A percentile compares a stretch with the other conserved stretches of the same genome.
Conservation (phyloP, 2,888 invertebrate genomes). For the Leptinotarsa juncta region DNA sequence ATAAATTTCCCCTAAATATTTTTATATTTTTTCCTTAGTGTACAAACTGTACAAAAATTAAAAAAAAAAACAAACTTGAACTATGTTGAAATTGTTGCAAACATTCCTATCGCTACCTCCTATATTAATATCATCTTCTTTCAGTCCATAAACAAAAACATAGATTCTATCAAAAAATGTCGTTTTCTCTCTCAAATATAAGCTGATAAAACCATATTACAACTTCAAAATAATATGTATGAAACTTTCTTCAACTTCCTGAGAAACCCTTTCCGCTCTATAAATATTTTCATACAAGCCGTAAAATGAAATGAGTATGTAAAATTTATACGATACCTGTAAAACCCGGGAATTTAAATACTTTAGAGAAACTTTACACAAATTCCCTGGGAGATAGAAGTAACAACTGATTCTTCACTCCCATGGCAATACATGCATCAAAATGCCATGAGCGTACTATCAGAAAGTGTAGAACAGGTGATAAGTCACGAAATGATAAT, state of each 20-base stretch:
- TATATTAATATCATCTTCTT: too few species aligned
- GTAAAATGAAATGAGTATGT: constrained; percentile 46
- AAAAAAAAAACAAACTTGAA: too few species aligned
- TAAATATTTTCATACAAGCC: constrained; percentile 45
- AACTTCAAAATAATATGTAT: neutral
- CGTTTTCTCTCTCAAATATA: too few species aligned
- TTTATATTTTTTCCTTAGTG: too few species aligned
- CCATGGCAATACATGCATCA: constrained; percentile 36
- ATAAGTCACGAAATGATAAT: too few species aligned
- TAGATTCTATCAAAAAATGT: too few species aligned
- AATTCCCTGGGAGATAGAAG: constrained; percentile 41
- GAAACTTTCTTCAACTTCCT: constrained; percentile 5
- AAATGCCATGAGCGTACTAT: neutral
- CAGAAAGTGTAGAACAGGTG: neutral
- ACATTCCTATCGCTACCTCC: too few species aligned
- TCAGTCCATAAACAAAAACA: too few species aligned
- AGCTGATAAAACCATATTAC: neutral
- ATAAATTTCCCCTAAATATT: too few species aligned
- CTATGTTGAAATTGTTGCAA: too few species aligned
- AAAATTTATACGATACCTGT: constrained; percentile 47
- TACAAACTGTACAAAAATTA: too few species aligned
- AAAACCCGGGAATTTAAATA: constrained; percentile 46
- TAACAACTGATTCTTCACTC: constrained; percentile 46
- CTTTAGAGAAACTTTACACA: constrained; percentile 46
- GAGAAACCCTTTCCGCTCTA: constrained; percentile 18